Percentiles rank a stretch among this genome's conserved stretches.
Conservation (phyloP, 2,888 invertebrate species). For the Dasypogon diadema region DNA sequence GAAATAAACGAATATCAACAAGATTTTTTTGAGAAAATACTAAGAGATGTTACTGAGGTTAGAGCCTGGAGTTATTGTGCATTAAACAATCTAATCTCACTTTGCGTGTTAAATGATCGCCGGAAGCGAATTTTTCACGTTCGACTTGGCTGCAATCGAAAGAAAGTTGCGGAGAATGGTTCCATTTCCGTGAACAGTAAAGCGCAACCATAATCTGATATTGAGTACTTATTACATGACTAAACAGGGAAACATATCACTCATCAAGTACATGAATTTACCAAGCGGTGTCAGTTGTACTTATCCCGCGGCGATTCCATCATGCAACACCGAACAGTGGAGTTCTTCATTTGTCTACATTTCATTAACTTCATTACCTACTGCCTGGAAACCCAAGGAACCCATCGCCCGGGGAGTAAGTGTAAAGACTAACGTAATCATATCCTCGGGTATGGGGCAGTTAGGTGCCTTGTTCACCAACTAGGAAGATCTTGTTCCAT, state of each 20-base stretch:
- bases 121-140: background rate
- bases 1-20: no score
- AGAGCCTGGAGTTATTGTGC: no score
- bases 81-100: background rate
- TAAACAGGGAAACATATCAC: background rate
- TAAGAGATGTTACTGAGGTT: no score
- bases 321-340: background rate
- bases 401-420: slow-evolving; percentile 7
- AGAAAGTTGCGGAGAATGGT: background rate
- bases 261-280: background rate
- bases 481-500: background rate
- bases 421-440: slow-evolving; percentile 31
- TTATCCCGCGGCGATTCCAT: background rate
- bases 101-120: background rate
- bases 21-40: no score
- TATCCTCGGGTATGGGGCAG: background rate
- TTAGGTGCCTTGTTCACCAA: background rate
- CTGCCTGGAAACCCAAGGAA: slow-evolving; percentile 5
- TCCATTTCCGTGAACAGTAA: slow-evolving; percentile 1
- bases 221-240: background rate
- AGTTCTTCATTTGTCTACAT: background rate
- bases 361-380: background rate
- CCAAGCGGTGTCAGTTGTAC: background rate
- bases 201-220: background rate
- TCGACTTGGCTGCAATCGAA: background rate